These are phyloP conservation scores for Hapalemur alaotrensis DNA, from an alignment of 2,797 vertebrate species.

Conservation along the genomic window DNA sequence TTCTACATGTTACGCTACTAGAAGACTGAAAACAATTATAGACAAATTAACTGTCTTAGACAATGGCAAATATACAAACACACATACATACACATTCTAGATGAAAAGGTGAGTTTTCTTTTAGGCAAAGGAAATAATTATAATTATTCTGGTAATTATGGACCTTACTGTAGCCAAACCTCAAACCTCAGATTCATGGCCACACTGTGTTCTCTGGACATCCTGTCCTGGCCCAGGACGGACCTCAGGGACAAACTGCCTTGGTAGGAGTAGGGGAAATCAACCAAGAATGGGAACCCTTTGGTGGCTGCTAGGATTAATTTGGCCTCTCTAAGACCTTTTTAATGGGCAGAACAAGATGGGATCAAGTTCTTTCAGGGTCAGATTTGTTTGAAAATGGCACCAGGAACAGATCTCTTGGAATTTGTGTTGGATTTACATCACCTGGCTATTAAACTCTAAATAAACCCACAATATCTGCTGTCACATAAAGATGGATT, in stretches of 20 bases:
- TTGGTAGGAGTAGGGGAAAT: fast-evolving
- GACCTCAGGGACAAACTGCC: background rate
- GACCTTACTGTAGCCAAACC: background rate
- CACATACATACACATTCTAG: background rate
- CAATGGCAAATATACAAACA: background rate
- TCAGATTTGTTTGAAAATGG: background rate
- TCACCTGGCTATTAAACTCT: background rate
- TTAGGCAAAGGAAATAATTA: background rate
- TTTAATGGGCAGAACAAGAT: background rate
- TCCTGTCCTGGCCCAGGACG: background rate
- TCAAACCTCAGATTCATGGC: background rate
- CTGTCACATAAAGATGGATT: background rate
- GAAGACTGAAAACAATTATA: background rate
- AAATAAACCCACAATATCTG: background rate
- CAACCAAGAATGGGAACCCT: background rate
- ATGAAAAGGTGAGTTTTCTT: background rate
- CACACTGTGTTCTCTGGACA: background rate
- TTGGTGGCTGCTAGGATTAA: background rate
- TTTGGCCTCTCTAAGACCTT: background rate
- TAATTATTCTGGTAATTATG: background rate
- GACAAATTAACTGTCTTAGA: background rate
- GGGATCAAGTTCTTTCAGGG: background rate
- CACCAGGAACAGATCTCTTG: background rate
- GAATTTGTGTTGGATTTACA: background rate
- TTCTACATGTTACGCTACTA: background rate